Evolutionary conservation across 2,888 invertebrate genomes (phyloP).

Genomic region (Hirtodrosophila alboralis): DNA sequence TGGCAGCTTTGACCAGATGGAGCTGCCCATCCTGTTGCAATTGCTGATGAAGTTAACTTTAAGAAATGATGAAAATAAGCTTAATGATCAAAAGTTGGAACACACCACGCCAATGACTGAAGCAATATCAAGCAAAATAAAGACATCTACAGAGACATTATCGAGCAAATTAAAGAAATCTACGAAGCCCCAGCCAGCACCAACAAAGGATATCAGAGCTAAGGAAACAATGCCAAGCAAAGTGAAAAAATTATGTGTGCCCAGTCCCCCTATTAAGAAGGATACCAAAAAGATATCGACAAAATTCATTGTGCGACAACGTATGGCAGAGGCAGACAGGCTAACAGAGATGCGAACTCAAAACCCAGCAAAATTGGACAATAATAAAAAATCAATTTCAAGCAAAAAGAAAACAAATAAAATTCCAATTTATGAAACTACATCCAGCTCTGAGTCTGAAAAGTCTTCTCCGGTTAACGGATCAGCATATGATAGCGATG

Average conservation of each 20-base stretch:
- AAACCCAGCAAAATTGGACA: too few species aligned
- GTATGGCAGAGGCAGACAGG: slow-evolving; percentile 11
- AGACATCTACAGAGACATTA: not conserved
- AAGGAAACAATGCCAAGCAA: slow-evolving; percentile 4
- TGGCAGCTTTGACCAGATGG: slow-evolving; percentile 52
- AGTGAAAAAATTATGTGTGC: not conserved
- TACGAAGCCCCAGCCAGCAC: not conserved
- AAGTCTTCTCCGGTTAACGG: not conserved
- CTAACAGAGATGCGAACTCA: not conserved
- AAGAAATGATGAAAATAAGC: not conserved
- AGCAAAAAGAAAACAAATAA: not conserved
- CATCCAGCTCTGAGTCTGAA: not conserved
- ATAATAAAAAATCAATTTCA: not conserved
- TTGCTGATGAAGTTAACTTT: slow-evolving; percentile 41
- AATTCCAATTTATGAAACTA: not conserved
- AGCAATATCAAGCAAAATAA: not conserved
- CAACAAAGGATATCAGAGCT: slow-evolving; percentile 6
- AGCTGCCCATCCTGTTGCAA: slow-evolving; percentile 78
- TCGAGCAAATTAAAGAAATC: not conserved
- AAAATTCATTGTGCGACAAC: slow-evolving; percentile 28
- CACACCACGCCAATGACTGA: too few species aligned
- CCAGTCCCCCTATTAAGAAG: not conserved
- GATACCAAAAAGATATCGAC: too few species aligned
- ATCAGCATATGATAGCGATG: slow-evolving; percentile 29
- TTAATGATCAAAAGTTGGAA: not conserved